phyloP scores from a whole-genome alignment of 2,113 vertebrate species.

The Ophthalmolycus amberensis region DNA sequence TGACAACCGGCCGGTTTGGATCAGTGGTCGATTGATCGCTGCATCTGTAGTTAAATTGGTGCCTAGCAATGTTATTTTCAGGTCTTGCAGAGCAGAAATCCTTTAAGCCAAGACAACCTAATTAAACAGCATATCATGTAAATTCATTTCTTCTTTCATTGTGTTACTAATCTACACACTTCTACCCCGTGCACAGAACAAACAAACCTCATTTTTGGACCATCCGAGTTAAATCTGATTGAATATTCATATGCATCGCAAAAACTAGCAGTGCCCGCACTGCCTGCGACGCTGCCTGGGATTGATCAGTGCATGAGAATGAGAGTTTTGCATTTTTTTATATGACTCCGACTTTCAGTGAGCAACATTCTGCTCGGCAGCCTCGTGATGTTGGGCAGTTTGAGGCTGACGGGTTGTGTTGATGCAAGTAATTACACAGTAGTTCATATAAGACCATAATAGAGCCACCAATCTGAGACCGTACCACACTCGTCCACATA shows the following conservation, averaged over 20 bases:
- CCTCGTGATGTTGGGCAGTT: conserved; percentile 57
- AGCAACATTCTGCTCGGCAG: conserved; percentile 45
- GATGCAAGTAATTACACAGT: conserved; percentile 79
- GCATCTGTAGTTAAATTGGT: background rate
- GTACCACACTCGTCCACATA: background rate
- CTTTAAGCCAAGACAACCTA: conserved; percentile 5
- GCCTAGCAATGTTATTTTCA: background rate
- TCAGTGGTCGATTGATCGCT: too few species aligned
- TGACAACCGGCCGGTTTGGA: background rate
- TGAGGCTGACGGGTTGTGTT: conserved; percentile 75
- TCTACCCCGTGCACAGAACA: background rate
- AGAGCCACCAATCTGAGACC: conserved; percentile 70
- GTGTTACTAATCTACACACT: background rate
- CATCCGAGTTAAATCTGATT: background rate
- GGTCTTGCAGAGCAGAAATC: conserved; percentile 8
- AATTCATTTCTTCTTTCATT: conserved; percentile 11
- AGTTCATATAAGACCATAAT: conserved; percentile 78
- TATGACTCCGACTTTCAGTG: conserved; percentile 24
- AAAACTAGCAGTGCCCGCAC: background rate
- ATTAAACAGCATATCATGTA: conserved; percentile 24
- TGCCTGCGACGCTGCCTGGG: conserved; percentile 16
- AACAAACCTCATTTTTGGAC: conserved; percentile 11
- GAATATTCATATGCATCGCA: conserved; percentile 8
- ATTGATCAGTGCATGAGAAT: conserved; percentile 25
- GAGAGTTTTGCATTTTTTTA: conserved; percentile 42